These are phyloP conservation scores for Pomacea maculata DNA, from an alignment of 1,140 invertebrate genomes.

Conservation along the genomic window DNA sequence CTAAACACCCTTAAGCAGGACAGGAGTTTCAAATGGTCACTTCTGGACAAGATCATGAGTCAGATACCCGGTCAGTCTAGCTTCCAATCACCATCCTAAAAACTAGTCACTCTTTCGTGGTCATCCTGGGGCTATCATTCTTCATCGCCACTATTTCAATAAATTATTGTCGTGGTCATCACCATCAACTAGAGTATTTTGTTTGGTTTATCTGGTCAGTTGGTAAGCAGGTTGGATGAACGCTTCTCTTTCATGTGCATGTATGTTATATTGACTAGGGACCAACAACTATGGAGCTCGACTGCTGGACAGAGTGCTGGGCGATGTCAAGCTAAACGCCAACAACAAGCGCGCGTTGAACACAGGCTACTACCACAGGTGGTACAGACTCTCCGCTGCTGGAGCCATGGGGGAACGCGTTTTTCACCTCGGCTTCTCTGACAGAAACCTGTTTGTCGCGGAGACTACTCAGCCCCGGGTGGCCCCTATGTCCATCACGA, in stretches of 20 bases:
- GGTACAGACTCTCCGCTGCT: constrained; percentile 31
- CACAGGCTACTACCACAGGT: constrained; percentile 49
- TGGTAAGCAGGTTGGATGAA: neutral
- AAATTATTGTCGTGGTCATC: neutral
- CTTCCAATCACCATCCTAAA: neutral
- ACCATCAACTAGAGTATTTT: neutral
- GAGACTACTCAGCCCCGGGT: constrained; percentile 44
- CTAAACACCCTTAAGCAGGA: constrained; percentile 13
- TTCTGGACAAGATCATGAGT: constrained; percentile 50
- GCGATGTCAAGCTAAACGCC: constrained; percentile 4
- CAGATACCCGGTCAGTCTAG: constrained; percentile 48
- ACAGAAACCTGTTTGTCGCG: constrained; percentile 46
- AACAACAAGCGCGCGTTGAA: constrained; percentile 36
- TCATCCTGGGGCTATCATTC: neutral
- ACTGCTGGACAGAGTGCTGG: neutral
- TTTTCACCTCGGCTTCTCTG: constrained; percentile 44
- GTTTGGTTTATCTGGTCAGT: neutral
- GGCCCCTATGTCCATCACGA: constrained; percentile 21
- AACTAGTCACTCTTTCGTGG: neutral
- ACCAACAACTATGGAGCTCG: constrained; percentile 7
- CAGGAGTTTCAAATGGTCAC: constrained; percentile 13
- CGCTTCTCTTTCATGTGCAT: neutral
- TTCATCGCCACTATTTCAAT: neutral
- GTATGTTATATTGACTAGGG: neutral
- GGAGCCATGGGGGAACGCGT: constrained; percentile 42